Base-by-base conservation (phyloP, 2,888 invertebrate species). In the Noctua pronuba region DNA sequence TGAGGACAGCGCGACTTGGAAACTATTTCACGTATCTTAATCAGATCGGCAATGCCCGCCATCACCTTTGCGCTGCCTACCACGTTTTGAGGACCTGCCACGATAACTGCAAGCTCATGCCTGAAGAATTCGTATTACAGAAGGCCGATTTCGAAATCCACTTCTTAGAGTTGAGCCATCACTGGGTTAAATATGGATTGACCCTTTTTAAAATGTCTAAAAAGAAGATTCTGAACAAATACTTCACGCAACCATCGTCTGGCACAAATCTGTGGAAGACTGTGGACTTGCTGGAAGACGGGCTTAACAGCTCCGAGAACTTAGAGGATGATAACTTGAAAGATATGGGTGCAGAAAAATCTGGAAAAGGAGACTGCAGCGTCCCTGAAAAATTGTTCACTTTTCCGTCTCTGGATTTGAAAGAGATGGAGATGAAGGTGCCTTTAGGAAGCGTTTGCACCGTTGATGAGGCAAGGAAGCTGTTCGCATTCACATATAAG, bases 1-100 rank as follows among this genome's bases (percentile, higher is more conserved):
- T 97, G 73, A 94, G 97, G 77, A 95, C 97, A 31, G 97, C 97
- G 0, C 93, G 97, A 55, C 94, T 97, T 2, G 97, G 97, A 28
- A 95, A 96, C 86, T 96, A 97, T 85, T 97, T 97, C 85, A 95
- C 95, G 0, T 95, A 94, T 79, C 89, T 96, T 3, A 95, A 94
- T 79, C 92, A 95, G 79, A 92, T 94, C 28, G 93, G 92, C 28
- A 95, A 97, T 84, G 97, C 97, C 6, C 94, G 98, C 60, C 98
- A 98, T 92, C 98, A 98, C 91, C 94, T 98, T 79, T 97, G 97
- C 86, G 97, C 97, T 60, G 97, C 97, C 1, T 97, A 97, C 88
- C 94, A 96, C 82, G 96, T 97, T 16, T 90, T 98, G 62, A 94
- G 96, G 75, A 96, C 97, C 13, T 96, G 97, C 86, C 97, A 97